Evolutionary conservation across 1,140 invertebrate species (phyloP), one percentile per base, ranked within the genome.

Genomic region (Drosophila nasuta): DNA sequence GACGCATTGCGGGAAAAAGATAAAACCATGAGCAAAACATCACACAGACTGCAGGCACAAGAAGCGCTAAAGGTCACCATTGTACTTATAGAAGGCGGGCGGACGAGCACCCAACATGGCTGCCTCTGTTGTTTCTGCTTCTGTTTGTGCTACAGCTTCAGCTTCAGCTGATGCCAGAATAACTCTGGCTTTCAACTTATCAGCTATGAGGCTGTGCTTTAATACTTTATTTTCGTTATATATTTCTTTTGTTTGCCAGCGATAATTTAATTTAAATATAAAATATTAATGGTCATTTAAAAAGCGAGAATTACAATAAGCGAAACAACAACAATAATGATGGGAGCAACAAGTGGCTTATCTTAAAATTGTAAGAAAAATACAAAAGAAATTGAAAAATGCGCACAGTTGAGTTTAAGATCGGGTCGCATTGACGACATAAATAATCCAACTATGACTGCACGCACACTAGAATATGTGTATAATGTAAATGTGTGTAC

Each of bases 261-360:
- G 71, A 74, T 74, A 85, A 77, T 77, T 81, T 59, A 59, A 66
- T 81, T 85, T 86, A 70, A 86, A 72, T 72, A 75, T 77, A 70
- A 52, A 71, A 72, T 82, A 73, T 73, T 70, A 82, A 72, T 60
- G 81, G 3, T 28, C 64, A 77, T 66, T 85, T 77, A 80, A 79
- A 77, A 41, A 51, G 38, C 52, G 66, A 20, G 30, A 54, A 56
- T 33, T 30, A 60, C 67, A 72, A 76, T 49, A 70, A 62, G 57
- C 56, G 62, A 75, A 72, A 17, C 48, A 51, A 75, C 11, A 28
- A 51, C 20, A 46, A 35, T 28, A 59, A 54, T 35, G 5, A 38
- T 10, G 8, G 11, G 7, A 38, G 33, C 38, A 59, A 54, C 43
- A 52, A n/a, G 10, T 15, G 65, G 64, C 82, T 82, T 82, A 81